Evolutionary conservation across 2,888 invertebrate species (phyloP), one percentile per base, ranked within the genome.

Genomic region (Leistus spinibarbis): DNA sequence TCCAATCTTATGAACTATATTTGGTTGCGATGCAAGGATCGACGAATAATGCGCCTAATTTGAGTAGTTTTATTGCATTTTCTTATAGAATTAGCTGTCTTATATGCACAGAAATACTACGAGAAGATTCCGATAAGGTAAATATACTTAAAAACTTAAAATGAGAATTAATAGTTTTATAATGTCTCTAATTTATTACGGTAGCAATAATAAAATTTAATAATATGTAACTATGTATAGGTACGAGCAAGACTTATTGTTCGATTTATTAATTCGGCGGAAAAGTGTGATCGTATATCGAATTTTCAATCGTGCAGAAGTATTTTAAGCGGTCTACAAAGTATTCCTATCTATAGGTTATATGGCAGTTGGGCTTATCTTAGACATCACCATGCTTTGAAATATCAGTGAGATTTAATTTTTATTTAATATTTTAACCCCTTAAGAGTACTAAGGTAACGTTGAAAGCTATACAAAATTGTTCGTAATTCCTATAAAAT

Each of bases 271-370:
- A 88, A 88, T 73, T 86, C 87, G 1, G 89, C 89, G 0, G 84
- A 87, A 63, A 89, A 88, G 76, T 88, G 89, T 77, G 85, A 87
- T 78, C 80, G 81, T 17, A 84, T 88, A 76, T 85, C 87, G 1
- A 89, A 89, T 80, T 88, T 87, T 79, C 88, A 89, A 74, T 88
- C 89, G 0, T 88, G 87, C 69, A 84, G 84, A 73, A 87, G 87
- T 9, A 85, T 89, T 54, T 77, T 89, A 19, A 83, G 85, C 23
- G 89, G 88, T 1, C 80, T 89, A 1, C 88, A 89, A 79, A 85
- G 86, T 67, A 88, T 88, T 0, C 84, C 88, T n/a, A 82, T 89
- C 68, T 89, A 87, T 78, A 82, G 87, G 77, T 79, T 89, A n/a
- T 84, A 81, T 63, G 79, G 77, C 3, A 89, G 88, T 1, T 89